These are phyloP conservation scores for Hypomesus transpacificus DNA, from an alignment of 2,113 vertebrate genomes.

Conservation along the genomic window DNA sequence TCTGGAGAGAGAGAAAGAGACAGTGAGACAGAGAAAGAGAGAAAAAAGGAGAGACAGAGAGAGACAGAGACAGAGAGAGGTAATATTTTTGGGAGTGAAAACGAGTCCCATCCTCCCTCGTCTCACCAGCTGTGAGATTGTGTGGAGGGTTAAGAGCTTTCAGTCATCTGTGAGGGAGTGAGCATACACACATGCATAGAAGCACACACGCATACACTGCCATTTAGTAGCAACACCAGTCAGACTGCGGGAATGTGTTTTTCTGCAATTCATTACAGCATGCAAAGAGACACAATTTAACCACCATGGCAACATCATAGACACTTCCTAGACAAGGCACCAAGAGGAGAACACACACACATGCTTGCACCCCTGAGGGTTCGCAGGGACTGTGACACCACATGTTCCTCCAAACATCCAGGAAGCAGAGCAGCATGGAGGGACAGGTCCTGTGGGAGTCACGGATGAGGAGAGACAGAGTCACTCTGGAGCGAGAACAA, in stretches of 20 bases:
- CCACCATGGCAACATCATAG: conserved; percentile 5
- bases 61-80: background rate
- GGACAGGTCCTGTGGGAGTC: conserved; percentile 34
- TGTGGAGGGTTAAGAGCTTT: conserved; percentile 32
- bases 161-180: conserved; percentile 44
- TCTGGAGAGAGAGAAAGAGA: too few species aligned
- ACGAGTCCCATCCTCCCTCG: conserved; percentile 12
- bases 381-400: conserved; percentile 17
- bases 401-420: conserved; percentile 36
- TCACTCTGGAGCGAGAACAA: background rate
- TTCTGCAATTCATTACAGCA: too few species aligned
- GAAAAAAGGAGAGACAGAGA: background rate
- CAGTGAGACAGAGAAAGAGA: too few species aligned
- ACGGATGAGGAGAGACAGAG: conserved; percentile 19
- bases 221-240: background rate
- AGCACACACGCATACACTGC: conserved; percentile 23
- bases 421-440: conserved; percentile 47
- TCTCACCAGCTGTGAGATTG: conserved; percentile 34
- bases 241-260: background rate
- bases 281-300: too few species aligned
- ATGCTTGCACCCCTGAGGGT: conserved; percentile 30
- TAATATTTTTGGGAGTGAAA: background rate
- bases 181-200: background rate
- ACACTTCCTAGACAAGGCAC: conserved; percentile 34
- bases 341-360: conserved; percentile 10